Base-by-base conservation (phyloP, 2,888 invertebrate genomes). In the Ditula angustiorana region DNA sequence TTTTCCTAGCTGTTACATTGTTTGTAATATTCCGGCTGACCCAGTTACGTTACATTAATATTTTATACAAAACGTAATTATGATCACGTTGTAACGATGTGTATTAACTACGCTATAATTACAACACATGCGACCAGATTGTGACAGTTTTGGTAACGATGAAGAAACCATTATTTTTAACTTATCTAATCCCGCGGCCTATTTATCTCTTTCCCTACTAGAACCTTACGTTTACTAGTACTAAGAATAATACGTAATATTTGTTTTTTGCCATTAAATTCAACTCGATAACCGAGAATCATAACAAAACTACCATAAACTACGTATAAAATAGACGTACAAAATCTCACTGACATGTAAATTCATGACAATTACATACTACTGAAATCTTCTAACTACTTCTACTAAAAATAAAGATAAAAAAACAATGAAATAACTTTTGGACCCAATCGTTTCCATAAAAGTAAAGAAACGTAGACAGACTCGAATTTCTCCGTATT, bases 401-500 rank as follows among this genome's bases (percentile, higher is more conserved):
- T 33, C 33, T n/a, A n/a, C 10, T 2, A n/a, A 46, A 46, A 7
- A 13, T 26, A 1, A 16, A 2, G 41, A 26, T 41, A 26, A 57
- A 26, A 57, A 57, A 44, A 8, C 11, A 46, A 56, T n/a, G n/a
- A n/a, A n/a, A n/a, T n/a, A 11, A 26, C 26, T 28, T 30, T 28
- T 13, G 44, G 8, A 16, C 41, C 8, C 23, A n/a, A 0, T 30
- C 21, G 10, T 50, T 46, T 10, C 37, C 37, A 56, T 56, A 61
- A 56, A 56, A 55, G 47, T 47, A 47, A 47, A 59, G 47, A 41
- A 55, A 53, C 37, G 35, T 24, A 35, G 52, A 47, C 11, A 60
- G 30, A 19, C 44, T 35, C 19, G 24, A 59, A 68, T 68, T 61
- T 60, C 61, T 55, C 30, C 46, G 44, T 62, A 67, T 68, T 77